phyloP scores from a whole-genome alignment of 2,888 invertebrate genomes.

The Heliothis peltigera region DNA sequence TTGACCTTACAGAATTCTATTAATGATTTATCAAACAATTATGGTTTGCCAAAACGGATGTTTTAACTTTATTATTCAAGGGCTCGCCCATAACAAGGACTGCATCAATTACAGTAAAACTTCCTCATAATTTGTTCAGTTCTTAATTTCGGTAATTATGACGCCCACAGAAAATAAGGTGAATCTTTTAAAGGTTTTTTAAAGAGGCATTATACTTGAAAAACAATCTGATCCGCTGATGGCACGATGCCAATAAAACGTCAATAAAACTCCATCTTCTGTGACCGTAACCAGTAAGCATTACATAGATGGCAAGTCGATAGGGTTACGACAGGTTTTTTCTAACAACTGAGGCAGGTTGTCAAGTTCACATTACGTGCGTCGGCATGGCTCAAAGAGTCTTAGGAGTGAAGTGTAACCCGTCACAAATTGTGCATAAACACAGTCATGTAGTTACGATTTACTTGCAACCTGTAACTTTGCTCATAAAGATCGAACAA shows the following conservation, averaged over 20 bases:
- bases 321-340: slow-evolving; percentile 29
- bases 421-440: slow-evolving; percentile 50
- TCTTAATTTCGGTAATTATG: slow-evolving; percentile 20
- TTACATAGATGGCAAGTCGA: background rate
- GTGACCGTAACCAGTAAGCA: background rate
- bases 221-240: too few relatives aligned
- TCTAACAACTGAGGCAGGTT: slow-evolving; percentile 18
- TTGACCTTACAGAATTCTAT: slow-evolving; percentile 54
- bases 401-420: slow-evolving; percentile 43
- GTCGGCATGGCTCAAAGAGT: slow-evolving; percentile 48
- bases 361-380: slow-evolving; percentile 38
- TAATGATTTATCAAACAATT: slow-evolving; percentile 42
- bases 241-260: too few relatives aligned
- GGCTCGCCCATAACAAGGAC: slow-evolving; percentile 40
- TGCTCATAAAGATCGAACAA: slow-evolving; percentile 16
- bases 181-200: background rate
- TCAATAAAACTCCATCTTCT: too few relatives aligned
- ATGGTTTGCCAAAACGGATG: slow-evolving; percentile 49
- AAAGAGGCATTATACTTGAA: background rate
- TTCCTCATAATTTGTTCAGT: slow-evolving; percentile 25
- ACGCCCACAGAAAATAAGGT: slow-evolving; percentile 3
- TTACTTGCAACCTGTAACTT: slow-evolving; percentile 19
- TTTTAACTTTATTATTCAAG: slow-evolving; percentile 44
- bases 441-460: slow-evolving; percentile 25
- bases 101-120: slow-evolving; percentile 28